Base-by-base conservation (phyloP, 2,113 vertebrate genomes). In the Chrysemys picta region DNA sequence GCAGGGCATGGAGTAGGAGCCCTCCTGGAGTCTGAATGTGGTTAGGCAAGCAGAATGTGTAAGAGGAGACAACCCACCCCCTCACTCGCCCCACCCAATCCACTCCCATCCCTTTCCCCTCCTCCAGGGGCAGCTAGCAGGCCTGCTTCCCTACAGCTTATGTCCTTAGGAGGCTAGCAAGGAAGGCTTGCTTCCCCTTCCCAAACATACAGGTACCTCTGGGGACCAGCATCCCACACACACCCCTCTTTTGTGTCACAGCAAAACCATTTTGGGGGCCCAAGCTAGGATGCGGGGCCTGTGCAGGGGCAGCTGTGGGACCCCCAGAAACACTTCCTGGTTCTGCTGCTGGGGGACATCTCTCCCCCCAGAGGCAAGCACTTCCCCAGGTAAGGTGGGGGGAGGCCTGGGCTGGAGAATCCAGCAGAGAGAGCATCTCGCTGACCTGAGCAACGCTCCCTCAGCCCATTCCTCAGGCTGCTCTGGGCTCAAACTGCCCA, bases 131-230 rank as follows among this genome's bases (percentile, higher is more conserved):
- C 56, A 57, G 56, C 24, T 57, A 57, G 24, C 22, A 25, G 56
- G 24, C 56, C 56, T 10, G 24, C 56, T 57, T 25, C 56, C 56
- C 25, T 54, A 54, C 21, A 21, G 53, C 2, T 54, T 54, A 54
- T 8, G 21, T 54, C 19, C 21, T 54, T 54, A 19, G 53, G 53
- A 7, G 21, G 21, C 19, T 19, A 53, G 53, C 17, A 53, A 53
- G 53, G 53, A 53, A 25, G 56, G 56, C 56, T 24, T 25, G 54
- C 56, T 57, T 25, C 56, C 56, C 25, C 22, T 14, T 27, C 25
- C 5, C 11, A 29, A 29, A 19, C 79, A 29, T 35, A n/a, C 19
- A 59, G 31, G 47, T 57, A 49, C 0, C 81, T 84, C 1, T 0
- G 59, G 4, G 22, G 84, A 42, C 16, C 8, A 7, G 24, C 11